Conservation (phyloP, 30 jellyfish, hydroid and myxozoan species). For the Haliclystus octoradiatus region DNA sequence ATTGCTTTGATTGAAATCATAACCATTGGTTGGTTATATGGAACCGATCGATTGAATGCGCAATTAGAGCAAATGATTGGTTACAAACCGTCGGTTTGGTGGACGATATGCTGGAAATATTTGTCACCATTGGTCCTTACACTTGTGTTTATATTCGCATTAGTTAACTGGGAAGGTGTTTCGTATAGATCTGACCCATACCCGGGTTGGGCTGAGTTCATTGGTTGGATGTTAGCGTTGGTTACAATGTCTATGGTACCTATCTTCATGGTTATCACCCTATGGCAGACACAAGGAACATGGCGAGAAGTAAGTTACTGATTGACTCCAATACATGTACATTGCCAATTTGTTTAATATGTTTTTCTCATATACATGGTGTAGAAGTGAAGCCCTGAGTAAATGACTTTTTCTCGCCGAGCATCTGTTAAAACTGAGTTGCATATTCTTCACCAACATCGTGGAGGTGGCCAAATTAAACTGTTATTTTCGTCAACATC, state of each 20-base stretch:
- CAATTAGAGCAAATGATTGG: slow-evolving; percentile 39
- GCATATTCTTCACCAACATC: no score
- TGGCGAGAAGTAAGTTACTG: slow-evolving; percentile 25
- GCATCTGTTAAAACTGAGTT: no score
- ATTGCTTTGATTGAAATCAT: slow-evolving; percentile 48
- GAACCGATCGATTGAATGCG: slow-evolving; percentile 39
- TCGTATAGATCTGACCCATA: slow-evolving; percentile 34
- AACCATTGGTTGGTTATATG: slow-evolving; percentile 66
- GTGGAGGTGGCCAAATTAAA: no score
- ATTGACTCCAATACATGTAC: no score
- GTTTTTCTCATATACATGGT: no score
- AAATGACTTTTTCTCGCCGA: no score
- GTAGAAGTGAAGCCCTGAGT: no score
- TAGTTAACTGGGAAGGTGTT: slow-evolving; percentile 29
- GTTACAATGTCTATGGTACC: slow-evolving; percentile 54
- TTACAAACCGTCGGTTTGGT: slow-evolving; percentile 40
- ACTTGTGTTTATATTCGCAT: slow-evolving; percentile 39
- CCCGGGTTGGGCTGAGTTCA: slow-evolving; percentile 81
- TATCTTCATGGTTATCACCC: slow-evolving; percentile 25
- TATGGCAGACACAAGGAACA: slow-evolving; percentile 50
- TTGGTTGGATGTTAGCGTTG: slow-evolving; percentile 73
- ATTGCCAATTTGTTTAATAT: no score
- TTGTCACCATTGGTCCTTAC: slow-evolving; percentile 39
- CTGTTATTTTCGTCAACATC: no score
- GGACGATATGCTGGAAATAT: slow-evolving; percentile 65